phyloP scores from a whole-genome alignment of 2,888 invertebrate species.

The Malthinus seriepunctatus region DNA sequence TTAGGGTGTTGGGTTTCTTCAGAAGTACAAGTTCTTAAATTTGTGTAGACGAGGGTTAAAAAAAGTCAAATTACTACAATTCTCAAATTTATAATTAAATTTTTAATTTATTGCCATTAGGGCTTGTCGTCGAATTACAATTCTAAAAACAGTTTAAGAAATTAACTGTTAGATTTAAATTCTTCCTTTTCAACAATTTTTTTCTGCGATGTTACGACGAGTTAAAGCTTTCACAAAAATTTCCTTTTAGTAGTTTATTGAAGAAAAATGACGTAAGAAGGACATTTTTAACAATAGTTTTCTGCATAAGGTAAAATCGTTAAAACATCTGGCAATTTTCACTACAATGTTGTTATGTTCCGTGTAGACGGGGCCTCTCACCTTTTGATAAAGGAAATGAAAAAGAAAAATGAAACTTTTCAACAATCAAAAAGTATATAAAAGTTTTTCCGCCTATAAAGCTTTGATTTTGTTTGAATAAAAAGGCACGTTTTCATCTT shows the following conservation, averaged over 20 bases:
- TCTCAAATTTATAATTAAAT: constrained; percentile 18
- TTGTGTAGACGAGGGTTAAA: neutral
- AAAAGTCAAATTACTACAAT: constrained; percentile 5
- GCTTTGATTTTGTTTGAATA: too few species aligned
- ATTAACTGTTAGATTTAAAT: constrained; percentile 1
- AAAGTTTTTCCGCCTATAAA: too few species aligned
- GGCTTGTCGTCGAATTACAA: constrained; percentile 3
- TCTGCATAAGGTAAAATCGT: neutral
- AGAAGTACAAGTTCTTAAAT: constrained; percentile 5
- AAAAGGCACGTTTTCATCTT: too few species aligned
- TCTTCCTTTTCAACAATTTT: neutral
- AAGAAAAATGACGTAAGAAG: too few species aligned
- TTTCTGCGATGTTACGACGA: too few species aligned
- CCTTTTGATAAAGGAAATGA: too few species aligned
- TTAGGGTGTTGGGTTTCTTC: constrained; percentile 6
- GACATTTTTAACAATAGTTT: neutral
- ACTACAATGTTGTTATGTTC: neutral
- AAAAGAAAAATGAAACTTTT: too few species aligned
- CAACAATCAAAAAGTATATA: too few species aligned
- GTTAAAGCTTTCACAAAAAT: neutral
- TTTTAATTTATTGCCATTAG: constrained; percentile 9
- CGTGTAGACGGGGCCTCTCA: too few species aligned
- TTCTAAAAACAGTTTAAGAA: constrained; percentile 8
- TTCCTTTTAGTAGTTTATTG: neutral
- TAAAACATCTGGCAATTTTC: constrained; percentile 5